Evolutionary conservation across 2,113 vertebrate genomes (phyloP), one percentile per base, ranked within the genome.

Genomic region (Tupaia chinensis): DNA sequence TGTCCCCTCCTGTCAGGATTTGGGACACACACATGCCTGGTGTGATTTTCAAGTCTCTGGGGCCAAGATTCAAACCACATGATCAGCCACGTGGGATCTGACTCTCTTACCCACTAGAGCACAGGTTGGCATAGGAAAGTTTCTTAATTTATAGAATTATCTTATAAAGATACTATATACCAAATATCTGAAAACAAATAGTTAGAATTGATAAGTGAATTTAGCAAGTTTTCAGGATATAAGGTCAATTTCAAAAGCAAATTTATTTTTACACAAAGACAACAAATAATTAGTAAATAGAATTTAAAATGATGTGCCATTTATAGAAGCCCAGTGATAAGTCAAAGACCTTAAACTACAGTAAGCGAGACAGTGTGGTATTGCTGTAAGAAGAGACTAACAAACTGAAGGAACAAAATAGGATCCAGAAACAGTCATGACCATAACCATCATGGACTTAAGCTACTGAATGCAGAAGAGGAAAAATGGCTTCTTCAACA

Each of bases 271-370:
- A 79, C 7, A 1, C 44, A 63, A 69, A 2, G 83, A 63, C 17
- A 68, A 94, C n/a, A 88, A 76, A 94, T 76, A 60, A 65, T 80
- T 27, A 81, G 78, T 81, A 68, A 76, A 32, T 58, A 25, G 72
- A 63, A 80, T 54, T 87, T 53, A 61, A 87, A 93, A 54, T 61
- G 34, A 54, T 80, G 32, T 80, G 32, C 44, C 58, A 32, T 63
- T 79, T 63, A 54, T n/a, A 63, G 65, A 87, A 70, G 4, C 23
- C 70, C 11, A 22, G 15, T 61, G 60, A 19, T 58, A 93, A 9
- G 34, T 72, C 34, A 94, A 65, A 78, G 70, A 85, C 19, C 66
- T 65, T 86, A 76, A 95, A 58, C 58, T 86, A 66, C n/a, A 95
- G 17, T 34, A 90, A 73, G 58, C 29, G 66, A 74, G 74, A 54